Percentiles rank a stretch among this genome's conserved stretches.
These are phyloP conservation scores for Unio pictorum DNA, from an alignment of 2,888 invertebrate species.

Conservation along the genomic window DNA sequence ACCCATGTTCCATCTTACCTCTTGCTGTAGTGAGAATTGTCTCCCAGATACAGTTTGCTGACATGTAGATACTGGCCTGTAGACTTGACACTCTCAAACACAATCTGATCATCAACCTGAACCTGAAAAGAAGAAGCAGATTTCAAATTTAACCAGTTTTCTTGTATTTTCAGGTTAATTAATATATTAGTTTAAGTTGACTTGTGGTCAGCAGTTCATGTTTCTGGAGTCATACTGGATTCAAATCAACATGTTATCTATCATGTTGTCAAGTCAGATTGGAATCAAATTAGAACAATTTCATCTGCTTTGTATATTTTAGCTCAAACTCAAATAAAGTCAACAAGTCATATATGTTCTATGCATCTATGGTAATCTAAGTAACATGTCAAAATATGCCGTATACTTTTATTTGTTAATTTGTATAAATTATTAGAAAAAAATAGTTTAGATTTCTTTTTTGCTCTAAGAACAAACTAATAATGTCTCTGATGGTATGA, in stretches of 20 bases:
- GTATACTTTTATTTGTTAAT: no score
- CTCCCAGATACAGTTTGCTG: conserved; percentile 50
- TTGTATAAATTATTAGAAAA: no score
- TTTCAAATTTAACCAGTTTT: background rate
- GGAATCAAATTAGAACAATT: background rate
- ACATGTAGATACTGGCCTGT: conserved; percentile 67
- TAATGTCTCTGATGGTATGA: no score
- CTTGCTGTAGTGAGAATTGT: conserved; percentile 52
- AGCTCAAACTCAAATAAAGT: no score
- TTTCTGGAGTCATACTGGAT: background rate
- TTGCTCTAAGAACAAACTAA: no score
- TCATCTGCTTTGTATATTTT: background rate
- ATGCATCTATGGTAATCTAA: no score
- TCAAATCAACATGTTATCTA: background rate
- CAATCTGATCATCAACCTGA: conserved; percentile 68
- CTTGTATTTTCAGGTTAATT: no score
- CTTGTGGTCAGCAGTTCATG: no score
- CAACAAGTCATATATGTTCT: no score
- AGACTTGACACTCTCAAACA: conserved; percentile 68
- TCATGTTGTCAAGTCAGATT: background rate
- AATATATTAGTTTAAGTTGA: no score
- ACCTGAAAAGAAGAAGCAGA: conserved; percentile 44
- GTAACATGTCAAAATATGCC: no score
- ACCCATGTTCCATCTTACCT: conserved; percentile 37
- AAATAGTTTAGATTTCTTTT: no score